phyloP scores from a whole-genome alignment of 2,888 invertebrate genomes.

The Calameuta pallipes region DNA sequence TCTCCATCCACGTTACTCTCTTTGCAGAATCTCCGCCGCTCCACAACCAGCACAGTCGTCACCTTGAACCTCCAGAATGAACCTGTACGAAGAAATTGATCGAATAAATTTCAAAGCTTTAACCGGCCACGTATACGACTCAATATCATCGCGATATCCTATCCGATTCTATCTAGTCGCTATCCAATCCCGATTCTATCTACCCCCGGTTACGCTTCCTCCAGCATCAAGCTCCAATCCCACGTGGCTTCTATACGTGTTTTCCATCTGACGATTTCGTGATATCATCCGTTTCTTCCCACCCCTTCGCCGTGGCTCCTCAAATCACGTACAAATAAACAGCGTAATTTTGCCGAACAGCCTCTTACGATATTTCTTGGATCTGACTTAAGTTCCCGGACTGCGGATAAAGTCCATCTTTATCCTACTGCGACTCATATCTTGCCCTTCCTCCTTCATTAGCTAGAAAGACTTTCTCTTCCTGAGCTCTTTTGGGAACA shows the following conservation, averaged over 20 bases:
- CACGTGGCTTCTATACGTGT: not conserved
- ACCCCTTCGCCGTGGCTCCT: slow-evolving; percentile 9
- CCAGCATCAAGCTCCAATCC: slow-evolving; percentile 9
- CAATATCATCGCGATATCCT: slow-evolving; percentile 34
- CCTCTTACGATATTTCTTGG: not conserved
- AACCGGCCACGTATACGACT: slow-evolving; percentile 31
- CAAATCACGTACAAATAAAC: slow-evolving; percentile 10
- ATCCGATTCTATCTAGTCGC: slow-evolving; percentile 51
- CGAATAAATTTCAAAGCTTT: slow-evolving; percentile 46
- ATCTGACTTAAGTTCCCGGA: not conserved
- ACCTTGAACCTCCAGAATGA: slow-evolving; percentile 18
- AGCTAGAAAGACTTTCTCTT: not conserved
- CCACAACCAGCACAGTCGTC: too few relatives aligned
- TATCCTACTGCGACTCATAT: not conserved
- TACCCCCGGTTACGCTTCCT: slow-evolving; percentile 29
- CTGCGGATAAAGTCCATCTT: not conserved
- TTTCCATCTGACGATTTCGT: not conserved
- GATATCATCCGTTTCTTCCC: slow-evolving; percentile 4
- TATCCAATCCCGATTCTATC: slow-evolving; percentile 51
- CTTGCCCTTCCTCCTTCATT: not conserved
- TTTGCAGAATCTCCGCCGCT: too few relatives aligned
- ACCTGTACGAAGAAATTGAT: slow-evolving; percentile 39
- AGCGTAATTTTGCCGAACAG: not conserved
- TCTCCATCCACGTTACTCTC: too few relatives aligned
- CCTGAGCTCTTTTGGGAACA: not conserved